These are phyloP conservation scores for Trochalopteron elliotii DNA, from an alignment of 2,113 vertebrate genomes.

Conservation along the genomic window DNA sequence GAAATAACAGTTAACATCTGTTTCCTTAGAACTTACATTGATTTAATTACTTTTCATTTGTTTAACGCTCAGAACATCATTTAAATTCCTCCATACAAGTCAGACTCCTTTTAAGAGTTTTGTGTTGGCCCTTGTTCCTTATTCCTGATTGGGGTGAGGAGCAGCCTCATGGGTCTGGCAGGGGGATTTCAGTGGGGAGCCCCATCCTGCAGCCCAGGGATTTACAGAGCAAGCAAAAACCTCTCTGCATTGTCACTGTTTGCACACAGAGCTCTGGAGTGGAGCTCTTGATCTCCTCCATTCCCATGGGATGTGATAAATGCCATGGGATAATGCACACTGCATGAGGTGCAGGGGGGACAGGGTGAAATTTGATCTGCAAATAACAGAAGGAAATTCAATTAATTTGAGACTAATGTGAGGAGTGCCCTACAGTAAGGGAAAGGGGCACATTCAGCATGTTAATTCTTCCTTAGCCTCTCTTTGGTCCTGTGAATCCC, in stretches of 20 bases:
- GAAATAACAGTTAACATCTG: not conserved
- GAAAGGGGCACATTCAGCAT: not conserved
- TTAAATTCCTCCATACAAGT: not conserved
- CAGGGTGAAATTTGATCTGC: not conserved
- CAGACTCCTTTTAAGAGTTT: not conserved
- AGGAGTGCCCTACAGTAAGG: not conserved
- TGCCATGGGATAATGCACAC: not conserved
- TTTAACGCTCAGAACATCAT: not conserved
- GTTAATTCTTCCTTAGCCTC: not conserved
- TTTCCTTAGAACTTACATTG: not conserved
- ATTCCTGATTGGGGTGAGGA: accelerated
- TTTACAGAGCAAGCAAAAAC: not conserved
- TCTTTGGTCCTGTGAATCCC: not conserved
- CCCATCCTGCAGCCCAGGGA: not conserved
- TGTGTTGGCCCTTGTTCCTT: not conserved
- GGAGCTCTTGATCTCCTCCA: not conserved
- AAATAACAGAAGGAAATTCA: not conserved
- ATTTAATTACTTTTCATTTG: not conserved
- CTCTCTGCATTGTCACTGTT: not conserved
- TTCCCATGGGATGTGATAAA: not conserved
- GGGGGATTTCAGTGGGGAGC: not conserved
- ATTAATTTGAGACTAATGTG: not conserved
- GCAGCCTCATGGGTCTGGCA: accelerated
- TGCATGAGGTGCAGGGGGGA: not conserved
- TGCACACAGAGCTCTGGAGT: not conserved